Base-by-base conservation (phyloP, 2,797 vertebrate species). In the Enteromius viviparus region DNA sequence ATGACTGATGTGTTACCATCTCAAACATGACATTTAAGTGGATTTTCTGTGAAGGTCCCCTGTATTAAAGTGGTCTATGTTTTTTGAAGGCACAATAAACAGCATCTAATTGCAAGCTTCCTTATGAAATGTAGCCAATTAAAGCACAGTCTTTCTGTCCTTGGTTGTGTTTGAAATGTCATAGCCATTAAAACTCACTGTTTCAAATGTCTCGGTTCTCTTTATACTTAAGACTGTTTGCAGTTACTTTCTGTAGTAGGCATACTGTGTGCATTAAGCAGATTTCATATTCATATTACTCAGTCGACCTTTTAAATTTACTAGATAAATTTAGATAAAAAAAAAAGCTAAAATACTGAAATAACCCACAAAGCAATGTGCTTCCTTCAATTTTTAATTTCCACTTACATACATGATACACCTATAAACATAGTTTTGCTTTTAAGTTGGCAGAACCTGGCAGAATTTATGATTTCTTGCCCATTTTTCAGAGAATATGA, bases 31-130 rank as follows among this genome's bases (percentile, higher is more conserved):
- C 87, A 79, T 75, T 82, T 88, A 86, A 40, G 88, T 91, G 91
- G 92, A 93, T 89, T 93, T 94, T 93, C 92, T 92, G 89, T 94
- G 92, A 94, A 93, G 92, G 89, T 94, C 91, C 90, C 84, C 45
- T 83, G 75, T 87, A 79, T 90, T 90, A 89, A 89, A 89, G 85
- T 68, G 85, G 86, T 82, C 76, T 47, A 47, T 87, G 51, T 84
- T 89, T 89, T 89, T 91, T 60, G 85, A 90, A 89, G 89, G 90
- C 89, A 90, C 87, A 88, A 87, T 80, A 91, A 89, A 87, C 83
- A 87, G 84, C 87, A 80, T 90, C 87, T 82, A 80, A 80, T 77
- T 79, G 74, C 66, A 76, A 53, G 58, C 64, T 84, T 85, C 64
- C 40, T 74, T 84, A 71, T 72, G 88, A 90, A 89, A 89, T 89